phyloP scores from a whole-genome alignment of 2,888 invertebrate species.

The Adelognathus sp. region DNA sequence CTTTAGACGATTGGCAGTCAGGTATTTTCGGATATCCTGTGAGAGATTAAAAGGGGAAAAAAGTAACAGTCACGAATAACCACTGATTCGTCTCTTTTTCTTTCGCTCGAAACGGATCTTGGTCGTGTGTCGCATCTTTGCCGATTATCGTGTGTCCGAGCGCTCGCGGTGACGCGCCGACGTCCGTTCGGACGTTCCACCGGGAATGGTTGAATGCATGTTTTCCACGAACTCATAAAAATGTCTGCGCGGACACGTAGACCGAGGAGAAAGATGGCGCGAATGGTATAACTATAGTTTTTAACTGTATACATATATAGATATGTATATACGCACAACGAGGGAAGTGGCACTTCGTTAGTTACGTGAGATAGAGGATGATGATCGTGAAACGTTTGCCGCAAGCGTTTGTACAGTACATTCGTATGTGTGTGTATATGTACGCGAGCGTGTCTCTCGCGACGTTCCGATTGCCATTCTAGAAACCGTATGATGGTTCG shows the following conservation, averaged over 20 bases:
- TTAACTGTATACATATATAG: not conserved
- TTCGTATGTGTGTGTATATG: not conserved
- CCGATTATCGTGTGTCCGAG: slow-evolving; percentile 7
- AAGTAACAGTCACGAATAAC: not conserved
- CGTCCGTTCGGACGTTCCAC: slow-evolving; percentile 7
- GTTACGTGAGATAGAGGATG: slow-evolving; percentile 58
- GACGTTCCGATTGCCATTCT: slow-evolving; percentile 63
- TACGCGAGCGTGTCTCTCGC: slow-evolving; percentile 26
- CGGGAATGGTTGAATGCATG: slow-evolving; percentile 1
- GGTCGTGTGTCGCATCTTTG: not conserved
- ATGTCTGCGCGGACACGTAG: slow-evolving; percentile 53
- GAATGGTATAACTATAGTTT: not conserved
- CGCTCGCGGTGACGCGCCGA: slow-evolving; percentile 18
- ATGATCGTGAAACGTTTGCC: slow-evolving; percentile 43
- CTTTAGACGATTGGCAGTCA: too few relatives aligned
- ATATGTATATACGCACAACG: slow-evolving; percentile 31
- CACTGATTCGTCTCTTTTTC: not conserved
- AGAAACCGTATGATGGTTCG: slow-evolving; percentile 60
- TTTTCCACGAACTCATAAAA: slow-evolving; percentile 63
- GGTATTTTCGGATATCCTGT: slow-evolving; percentile 3
- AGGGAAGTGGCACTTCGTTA: slow-evolving; percentile 60
- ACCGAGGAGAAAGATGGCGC: slow-evolving; percentile 18
- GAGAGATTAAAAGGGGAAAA: not conserved
- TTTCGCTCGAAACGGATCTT: not conserved
- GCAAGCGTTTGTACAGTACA: not conserved